phyloP scores from a whole-genome alignment of 2,797 vertebrate genomes.

The Cirrhinus mrigala region DNA sequence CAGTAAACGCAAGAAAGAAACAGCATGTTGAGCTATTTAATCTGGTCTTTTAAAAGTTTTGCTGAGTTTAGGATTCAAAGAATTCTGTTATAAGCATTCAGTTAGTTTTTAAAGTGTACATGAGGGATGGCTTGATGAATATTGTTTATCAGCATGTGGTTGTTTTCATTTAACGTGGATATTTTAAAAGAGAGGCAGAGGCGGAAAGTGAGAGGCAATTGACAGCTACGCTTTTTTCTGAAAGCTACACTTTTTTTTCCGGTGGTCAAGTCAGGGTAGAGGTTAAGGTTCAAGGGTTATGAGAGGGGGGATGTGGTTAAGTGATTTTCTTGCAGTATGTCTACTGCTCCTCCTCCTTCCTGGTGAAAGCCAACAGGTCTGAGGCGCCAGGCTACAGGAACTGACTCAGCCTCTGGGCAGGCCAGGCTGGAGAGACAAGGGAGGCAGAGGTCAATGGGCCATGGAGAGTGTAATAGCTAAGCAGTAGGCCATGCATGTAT shows the following conservation, averaged over 20 bases:
- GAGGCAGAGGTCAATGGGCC: constrained; percentile 67
- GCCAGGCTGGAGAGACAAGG: constrained; percentile 28
- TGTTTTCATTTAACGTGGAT: background rate
- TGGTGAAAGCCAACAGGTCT: constrained; percentile 31
- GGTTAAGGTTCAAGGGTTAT: constrained; percentile 75
- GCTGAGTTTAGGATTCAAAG: background rate
- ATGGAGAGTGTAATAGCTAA: constrained; percentile 76
- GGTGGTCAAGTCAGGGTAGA: constrained; percentile 43
- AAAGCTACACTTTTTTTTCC: constrained; percentile 57
- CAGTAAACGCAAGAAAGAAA: background rate
- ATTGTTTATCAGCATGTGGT: constrained; percentile 10
- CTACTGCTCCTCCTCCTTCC: constrained; percentile 33
- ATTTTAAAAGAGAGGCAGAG: constrained; percentile 3
- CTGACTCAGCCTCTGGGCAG: constrained; percentile 67
- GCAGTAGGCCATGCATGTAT: constrained; percentile 68
- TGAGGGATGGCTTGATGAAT: constrained; percentile 1
- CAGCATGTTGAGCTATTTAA: background rate
- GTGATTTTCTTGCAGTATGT: constrained; percentile 67
- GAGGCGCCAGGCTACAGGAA: constrained; percentile 43
- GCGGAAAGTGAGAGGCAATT: background rate
- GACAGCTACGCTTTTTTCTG: constrained; percentile 65
- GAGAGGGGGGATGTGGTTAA: constrained; percentile 69
- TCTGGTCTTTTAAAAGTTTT: constrained; percentile 3
- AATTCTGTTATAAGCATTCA: background rate
- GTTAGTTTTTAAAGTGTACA: background rate